These are phyloP conservation scores for Pseudomugil gertrudae DNA, from an alignment of 2,797 vertebrate species.

Conservation along the genomic window DNA sequence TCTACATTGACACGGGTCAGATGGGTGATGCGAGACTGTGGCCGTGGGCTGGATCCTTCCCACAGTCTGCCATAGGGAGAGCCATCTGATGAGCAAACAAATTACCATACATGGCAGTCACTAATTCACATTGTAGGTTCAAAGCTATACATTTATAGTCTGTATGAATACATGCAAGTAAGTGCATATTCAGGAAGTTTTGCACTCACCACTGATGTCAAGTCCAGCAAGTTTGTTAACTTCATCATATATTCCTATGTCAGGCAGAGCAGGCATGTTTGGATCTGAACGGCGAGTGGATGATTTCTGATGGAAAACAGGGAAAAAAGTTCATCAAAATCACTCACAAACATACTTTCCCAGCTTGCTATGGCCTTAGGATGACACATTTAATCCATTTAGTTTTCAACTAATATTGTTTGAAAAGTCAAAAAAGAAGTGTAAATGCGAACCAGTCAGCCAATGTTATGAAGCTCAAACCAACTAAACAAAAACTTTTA, in stretches of 20 bases:
- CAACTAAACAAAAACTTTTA: no score
- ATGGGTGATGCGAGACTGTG: slow-evolving; percentile 75
- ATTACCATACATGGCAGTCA: slow-evolving; percentile 4
- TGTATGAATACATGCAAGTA: background rate
- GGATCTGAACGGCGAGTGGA: slow-evolving; percentile 87
- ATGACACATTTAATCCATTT: slow-evolving; percentile 1
- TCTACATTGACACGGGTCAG: slow-evolving; percentile 87
- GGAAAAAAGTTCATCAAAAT: slow-evolving; percentile 22
- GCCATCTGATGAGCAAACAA: slow-evolving; percentile 72
- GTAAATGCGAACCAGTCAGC: background rate
- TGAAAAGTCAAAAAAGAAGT: slow-evolving; percentile 13
- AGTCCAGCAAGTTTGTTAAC: slow-evolving; percentile 84
- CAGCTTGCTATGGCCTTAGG: background rate
- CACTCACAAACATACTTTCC: slow-evolving; percentile 7
- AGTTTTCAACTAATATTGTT: background rate
- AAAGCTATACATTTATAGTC: slow-evolving; percentile 6
- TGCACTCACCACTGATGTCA: slow-evolving; percentile 72
- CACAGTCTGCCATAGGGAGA: slow-evolving; percentile 88
- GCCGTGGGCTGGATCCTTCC: slow-evolving; percentile 83
- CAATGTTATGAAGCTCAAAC: background rate
- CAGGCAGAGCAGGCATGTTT: slow-evolving; percentile 66
- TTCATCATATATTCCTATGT: slow-evolving; percentile 91
- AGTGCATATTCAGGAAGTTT: slow-evolving; percentile 6
- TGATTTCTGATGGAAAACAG: slow-evolving; percentile 77
- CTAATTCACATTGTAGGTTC: background rate